These are phyloP conservation scores for Adela reaumurella DNA, from an alignment of 2,888 invertebrate genomes.

Conservation along the genomic window DNA sequence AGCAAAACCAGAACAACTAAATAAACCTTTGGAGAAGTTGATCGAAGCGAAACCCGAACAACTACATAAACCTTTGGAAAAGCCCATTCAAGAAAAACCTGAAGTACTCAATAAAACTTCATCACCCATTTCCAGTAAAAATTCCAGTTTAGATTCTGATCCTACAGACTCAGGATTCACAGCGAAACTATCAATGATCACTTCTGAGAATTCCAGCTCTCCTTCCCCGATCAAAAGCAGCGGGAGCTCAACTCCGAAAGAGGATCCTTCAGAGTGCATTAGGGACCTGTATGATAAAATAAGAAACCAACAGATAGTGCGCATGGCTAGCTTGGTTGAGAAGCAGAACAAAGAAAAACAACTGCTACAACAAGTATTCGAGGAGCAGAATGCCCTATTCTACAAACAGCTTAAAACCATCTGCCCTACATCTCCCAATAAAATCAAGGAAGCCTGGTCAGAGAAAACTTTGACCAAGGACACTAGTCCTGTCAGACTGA, in stretches of 20 bases:
- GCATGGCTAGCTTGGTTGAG: constrained; percentile 59
- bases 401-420: constrained; percentile 46
- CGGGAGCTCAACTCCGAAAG: constrained; percentile 6
- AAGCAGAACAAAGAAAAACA: constrained; percentile 64
- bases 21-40: too few relatives aligned
- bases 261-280: constrained; percentile 35
- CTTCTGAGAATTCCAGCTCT: not conserved
- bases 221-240: not conserved
- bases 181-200: constrained; percentile 10
- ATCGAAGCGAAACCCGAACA: not conserved
- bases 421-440: constrained; percentile 32
- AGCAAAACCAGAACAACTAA: too few relatives aligned
- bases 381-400: constrained; percentile 61
- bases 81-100: too few relatives aligned
- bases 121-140: not conserved
- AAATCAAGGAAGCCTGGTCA: constrained; percentile 36
- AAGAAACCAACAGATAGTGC: constrained; percentile 61
- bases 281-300: constrained; percentile 47
- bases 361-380: constrained; percentile 60
- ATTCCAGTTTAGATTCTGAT: not conserved
- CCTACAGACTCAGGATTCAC: constrained; percentile 21
- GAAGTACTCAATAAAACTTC: too few relatives aligned
- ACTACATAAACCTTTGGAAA: not conserved
- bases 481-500: constrained; percentile 39
- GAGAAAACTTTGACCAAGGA: constrained; percentile 22